A percentile compares a stretch with the other conserved stretches of the same genome.
Evolutionary conservation across 2,797 vertebrate species (phyloP).

Genomic region (Aulostomus chinensis): DNA sequence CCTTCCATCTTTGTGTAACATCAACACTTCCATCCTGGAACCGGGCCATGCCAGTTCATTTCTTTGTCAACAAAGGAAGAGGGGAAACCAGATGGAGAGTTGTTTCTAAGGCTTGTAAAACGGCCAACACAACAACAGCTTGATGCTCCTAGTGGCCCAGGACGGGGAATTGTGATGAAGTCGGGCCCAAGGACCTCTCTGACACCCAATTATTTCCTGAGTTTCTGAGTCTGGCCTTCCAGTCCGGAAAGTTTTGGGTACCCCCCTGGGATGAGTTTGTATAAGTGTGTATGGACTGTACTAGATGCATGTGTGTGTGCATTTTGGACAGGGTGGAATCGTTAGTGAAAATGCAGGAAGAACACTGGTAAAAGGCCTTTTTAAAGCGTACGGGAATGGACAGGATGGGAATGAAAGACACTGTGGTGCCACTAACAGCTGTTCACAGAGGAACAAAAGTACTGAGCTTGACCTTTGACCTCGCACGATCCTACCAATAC

Average conservation of each 20-base stretch:
- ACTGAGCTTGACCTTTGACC: no score
- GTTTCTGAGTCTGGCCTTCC: conserved; percentile 62
- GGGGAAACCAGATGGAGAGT: conserved; percentile 68
- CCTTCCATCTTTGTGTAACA: conserved; percentile 43
- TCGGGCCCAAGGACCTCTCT: conserved; percentile 47
- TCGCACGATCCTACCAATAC: no score
- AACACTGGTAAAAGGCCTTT: conserved; percentile 47
- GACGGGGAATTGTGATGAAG: conserved; percentile 33
- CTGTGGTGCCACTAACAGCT: conserved; percentile 41
- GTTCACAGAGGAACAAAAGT: no score
- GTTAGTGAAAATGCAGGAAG: conserved; percentile 49
- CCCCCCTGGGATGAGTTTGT: conserved; percentile 47
- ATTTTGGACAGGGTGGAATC: conserved; percentile 27
- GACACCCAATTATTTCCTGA: conserved; percentile 80
- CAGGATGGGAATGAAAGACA: conserved; percentile 41
- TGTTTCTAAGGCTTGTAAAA: conserved; percentile 54
- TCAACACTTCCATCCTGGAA: conserved; percentile 45
- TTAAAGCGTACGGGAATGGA: no score
- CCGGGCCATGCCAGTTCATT: conserved; percentile 45
- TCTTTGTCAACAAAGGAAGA: conserved; percentile 73
- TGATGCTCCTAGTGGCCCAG: conserved; percentile 21
- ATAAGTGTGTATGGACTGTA: conserved; percentile 15
- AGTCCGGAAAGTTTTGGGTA: conserved; percentile 72
- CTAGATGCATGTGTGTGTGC: conserved; percentile 2
- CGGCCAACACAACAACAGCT: conserved; percentile 40